Percentiles rank a stretch among this genome's conserved stretches.
These are phyloP conservation scores for Camptogramma bilineatum DNA, from an alignment of 2,888 invertebrate genomes.

Conservation along the genomic window DNA sequence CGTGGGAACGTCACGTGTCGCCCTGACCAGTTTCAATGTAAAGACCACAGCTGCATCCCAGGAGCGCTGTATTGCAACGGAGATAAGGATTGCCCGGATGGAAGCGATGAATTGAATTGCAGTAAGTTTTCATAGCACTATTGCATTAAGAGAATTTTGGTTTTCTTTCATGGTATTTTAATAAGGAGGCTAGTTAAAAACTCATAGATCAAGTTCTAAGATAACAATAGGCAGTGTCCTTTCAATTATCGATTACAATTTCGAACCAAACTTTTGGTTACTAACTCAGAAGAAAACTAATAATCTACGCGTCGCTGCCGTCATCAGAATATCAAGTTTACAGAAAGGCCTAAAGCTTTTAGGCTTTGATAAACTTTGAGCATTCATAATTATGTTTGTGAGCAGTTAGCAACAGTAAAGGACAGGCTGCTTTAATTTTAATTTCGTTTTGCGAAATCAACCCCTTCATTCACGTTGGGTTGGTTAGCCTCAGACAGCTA, in stretches of 20 bases:
- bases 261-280: not conserved
- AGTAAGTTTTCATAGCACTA: constrained; percentile 76
- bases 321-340: not conserved
- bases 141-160: not conserved
- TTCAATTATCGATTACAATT: not conserved
- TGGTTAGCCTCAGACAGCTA: not conserved
- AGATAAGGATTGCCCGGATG: constrained; percentile 92
- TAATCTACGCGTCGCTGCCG: not conserved
- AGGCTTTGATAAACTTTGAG: constrained; percentile 25
- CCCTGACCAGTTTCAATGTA: constrained; percentile 94
- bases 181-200: too few species aligned
- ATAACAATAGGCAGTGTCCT: not conserved
- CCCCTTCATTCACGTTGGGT: constrained; percentile 10
- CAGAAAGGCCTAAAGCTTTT: constrained; percentile 20
- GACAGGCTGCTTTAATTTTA: constrained; percentile 29
- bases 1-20: constrained; percentile 92
- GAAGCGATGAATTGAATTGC: constrained; percentile 94
- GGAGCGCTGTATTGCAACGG: constrained; percentile 94
- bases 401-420: constrained; percentile 28
- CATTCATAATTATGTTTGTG: constrained; percentile 26
- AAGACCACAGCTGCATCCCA: constrained; percentile 91
- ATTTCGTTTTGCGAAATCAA: constrained; percentile 21
- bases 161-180: not conserved
- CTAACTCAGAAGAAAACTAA: not conserved
- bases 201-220: not conserved